Percentiles rank a stretch among this genome's conserved stretches.
These are phyloP conservation scores for Sminthurides aquaticus DNA, from an alignment of 2,888 invertebrate genomes.

Conservation along the genomic window DNA sequence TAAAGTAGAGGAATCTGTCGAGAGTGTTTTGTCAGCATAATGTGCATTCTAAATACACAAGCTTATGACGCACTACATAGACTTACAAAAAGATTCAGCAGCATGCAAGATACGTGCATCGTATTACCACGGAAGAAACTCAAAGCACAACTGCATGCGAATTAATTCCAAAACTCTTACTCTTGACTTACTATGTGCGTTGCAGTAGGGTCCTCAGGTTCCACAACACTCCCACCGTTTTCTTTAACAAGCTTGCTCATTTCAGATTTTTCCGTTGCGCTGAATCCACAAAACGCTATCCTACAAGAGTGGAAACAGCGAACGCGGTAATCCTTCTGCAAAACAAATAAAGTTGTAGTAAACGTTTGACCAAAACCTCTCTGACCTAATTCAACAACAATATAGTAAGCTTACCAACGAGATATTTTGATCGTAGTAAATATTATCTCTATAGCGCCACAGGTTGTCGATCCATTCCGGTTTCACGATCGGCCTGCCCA, in stretches of 20 bases:
- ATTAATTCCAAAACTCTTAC: no score
- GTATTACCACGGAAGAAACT: no score
- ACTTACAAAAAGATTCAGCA: no score
- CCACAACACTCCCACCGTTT: conserved; percentile 61
- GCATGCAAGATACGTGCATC: no score
- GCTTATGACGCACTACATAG: no score
- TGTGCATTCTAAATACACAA: no score
- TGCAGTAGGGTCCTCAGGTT: conserved; percentile 69
- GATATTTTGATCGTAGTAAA: conserved; percentile 20
- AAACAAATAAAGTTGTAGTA: no score
- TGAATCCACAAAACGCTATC: conserved; percentile 40
- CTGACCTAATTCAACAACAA: no score
- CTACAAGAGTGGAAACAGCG: conserved; percentile 39
- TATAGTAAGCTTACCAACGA: conserved; percentile 31
- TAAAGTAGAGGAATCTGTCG: no score
- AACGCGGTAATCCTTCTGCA: conserved; percentile 32
- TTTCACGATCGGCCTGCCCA: conserved; percentile 79
- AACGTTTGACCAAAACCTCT: no score
- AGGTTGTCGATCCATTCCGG: conserved; percentile 79
- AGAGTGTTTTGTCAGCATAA: no score
- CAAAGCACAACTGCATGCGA: no score
- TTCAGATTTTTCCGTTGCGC: conserved; percentile 27
- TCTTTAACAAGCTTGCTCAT: conserved; percentile 37
- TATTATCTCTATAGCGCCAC: conserved; percentile 71
- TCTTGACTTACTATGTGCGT: conserved; percentile 93